These are phyloP conservation scores for Polia nebulosa DNA, from an alignment of 2,888 invertebrate species.

Conservation along the genomic window DNA sequence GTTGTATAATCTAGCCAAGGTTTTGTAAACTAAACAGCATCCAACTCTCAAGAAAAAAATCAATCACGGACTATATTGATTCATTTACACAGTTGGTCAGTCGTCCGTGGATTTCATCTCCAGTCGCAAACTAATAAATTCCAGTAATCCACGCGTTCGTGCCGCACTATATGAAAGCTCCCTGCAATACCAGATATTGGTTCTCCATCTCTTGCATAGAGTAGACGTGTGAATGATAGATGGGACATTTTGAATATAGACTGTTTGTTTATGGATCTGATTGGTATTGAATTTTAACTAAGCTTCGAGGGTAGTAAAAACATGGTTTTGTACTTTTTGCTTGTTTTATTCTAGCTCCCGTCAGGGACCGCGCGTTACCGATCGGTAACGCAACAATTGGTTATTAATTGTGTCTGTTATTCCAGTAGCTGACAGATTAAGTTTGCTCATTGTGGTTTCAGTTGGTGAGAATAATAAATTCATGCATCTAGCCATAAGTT, in stretches of 20 bases:
- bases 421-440: too few relatives aligned
- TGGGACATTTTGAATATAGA: background rate
- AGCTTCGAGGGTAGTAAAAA: background rate
- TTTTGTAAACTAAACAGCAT: background rate
- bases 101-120: conserved; percentile 44
- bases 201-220: conserved; percentile 63
- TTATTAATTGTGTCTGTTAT: too few relatives aligned
- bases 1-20: background rate
- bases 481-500: too few relatives aligned
- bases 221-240: conserved; percentile 27
- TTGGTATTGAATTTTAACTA: background rate
- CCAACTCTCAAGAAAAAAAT: background rate
- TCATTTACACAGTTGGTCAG: conserved; percentile 50
- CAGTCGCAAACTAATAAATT: conserved; percentile 64
- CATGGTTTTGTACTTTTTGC: background rate
- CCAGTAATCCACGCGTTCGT: conserved; percentile 59
- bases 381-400: too few relatives aligned
- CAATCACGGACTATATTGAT: background rate
- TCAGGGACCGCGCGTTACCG: too few relatives aligned
- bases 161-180: conserved; percentile 66
- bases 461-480: too few relatives aligned
- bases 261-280: background rate
- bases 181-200: conserved; percentile 81
- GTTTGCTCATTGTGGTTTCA: too few relatives aligned
- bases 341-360: too few relatives aligned